Percentiles rank a stretch among this genome's conserved stretches.
These are phyloP conservation scores for Campylorhamphus procurvoides DNA, from an alignment of 2,113 vertebrate genomes.

Conservation along the genomic window DNA sequence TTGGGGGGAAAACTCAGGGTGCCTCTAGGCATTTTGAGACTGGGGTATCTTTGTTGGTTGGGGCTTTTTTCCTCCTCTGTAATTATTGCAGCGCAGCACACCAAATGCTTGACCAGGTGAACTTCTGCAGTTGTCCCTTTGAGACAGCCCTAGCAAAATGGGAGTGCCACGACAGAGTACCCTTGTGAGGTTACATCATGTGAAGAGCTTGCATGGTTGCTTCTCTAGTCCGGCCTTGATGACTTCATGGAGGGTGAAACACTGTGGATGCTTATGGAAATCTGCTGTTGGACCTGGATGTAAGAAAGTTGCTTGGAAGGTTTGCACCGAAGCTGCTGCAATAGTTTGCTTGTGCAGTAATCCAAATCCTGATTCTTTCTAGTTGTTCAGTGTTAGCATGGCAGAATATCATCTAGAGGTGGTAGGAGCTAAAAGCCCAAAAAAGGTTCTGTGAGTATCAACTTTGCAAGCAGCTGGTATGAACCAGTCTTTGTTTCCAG, in stretches of 20 bases:
- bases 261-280: background rate
- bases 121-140: background rate
- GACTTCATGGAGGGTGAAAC: background rate
- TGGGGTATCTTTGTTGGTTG: accelerated
- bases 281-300: background rate
- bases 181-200: background rate
- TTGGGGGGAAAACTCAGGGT: background rate
- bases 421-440: background rate
- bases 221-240: background rate
- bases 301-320: background rate
- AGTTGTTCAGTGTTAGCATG: background rate
- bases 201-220: background rate
- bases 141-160: background rate
- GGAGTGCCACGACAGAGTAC: background rate
- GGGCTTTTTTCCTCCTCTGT: background rate
- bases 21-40: background rate
- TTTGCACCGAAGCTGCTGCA: background rate
- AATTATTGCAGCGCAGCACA: background rate
- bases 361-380: background rate
- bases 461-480: background rate
- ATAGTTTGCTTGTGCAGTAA: background rate
- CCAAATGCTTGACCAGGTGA: background rate
- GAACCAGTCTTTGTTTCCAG: background rate
- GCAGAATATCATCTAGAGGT: background rate
- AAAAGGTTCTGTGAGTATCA: background rate